Percentiles rank a stretch among this genome's conserved stretches.
Evolutionary conservation across 2,113 vertebrate species (phyloP).

Genomic region (Progne subis): DNA sequence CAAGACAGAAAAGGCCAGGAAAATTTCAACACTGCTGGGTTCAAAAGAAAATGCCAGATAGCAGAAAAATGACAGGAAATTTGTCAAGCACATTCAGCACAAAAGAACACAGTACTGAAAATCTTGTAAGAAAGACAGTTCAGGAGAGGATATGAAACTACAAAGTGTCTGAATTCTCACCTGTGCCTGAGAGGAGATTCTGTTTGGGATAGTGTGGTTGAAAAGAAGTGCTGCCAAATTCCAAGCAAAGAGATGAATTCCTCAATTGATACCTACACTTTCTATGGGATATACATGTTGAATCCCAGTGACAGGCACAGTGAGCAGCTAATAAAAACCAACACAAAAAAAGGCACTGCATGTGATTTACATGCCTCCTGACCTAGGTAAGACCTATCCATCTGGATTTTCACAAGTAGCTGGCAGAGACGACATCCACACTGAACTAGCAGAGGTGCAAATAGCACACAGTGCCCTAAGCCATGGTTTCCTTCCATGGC

Average conservation of each 20-base stretch:
- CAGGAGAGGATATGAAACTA: not conserved
- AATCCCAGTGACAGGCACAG: not conserved
- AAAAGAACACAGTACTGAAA: not conserved
- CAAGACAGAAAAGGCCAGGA: not conserved
- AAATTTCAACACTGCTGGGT: not conserved
- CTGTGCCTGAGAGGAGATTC: not conserved
- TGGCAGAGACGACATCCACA: not conserved
- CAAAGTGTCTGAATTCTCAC: not conserved
- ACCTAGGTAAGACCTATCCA: not conserved
- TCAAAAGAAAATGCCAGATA: not conserved
- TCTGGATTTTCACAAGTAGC: not conserved
- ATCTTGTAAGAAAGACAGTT: not conserved
- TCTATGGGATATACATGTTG: not conserved
- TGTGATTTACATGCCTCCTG: not conserved
- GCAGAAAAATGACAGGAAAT: not conserved
- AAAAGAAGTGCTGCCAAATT: not conserved
- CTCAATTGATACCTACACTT: not conserved
- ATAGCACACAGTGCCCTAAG: not conserved
- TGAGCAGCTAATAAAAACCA: not conserved
- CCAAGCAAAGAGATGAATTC: not conserved
- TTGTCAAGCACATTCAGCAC: not conserved
- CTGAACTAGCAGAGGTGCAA: not conserved
- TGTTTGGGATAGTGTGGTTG: not conserved
- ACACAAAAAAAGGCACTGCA: not conserved
- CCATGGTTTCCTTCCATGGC: not conserved